Evolutionary conservation across 2,113 vertebrate species (phyloP).

Genomic region (Cyprinodon brontotheroides): DNA sequence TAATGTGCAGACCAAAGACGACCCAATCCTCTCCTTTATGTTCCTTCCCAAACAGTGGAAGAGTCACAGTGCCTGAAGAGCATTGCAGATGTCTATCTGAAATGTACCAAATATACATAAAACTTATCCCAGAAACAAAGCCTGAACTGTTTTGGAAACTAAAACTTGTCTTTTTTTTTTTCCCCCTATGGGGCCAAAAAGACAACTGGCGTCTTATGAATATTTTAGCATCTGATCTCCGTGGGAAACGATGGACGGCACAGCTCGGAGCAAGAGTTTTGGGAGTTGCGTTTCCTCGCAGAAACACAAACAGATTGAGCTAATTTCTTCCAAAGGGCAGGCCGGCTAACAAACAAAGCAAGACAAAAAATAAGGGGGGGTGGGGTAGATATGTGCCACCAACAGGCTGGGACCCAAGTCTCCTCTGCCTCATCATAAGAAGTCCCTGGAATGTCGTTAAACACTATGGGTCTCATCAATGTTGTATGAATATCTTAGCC

Average conservation of each 20-base stretch:
- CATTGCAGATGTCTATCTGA: slow-evolving; percentile 45
- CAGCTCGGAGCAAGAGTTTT: slow-evolving; percentile 48
- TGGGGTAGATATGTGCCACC: slow-evolving; percentile 7
- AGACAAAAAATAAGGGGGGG: slow-evolving; percentile 26
- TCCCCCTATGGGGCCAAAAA: slow-evolving; percentile 24
- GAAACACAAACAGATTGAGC: slow-evolving; percentile 51
- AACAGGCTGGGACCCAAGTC: slow-evolving; percentile 18
- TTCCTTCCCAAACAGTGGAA: slow-evolving; percentile 47
- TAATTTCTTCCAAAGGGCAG: slow-evolving; percentile 64
- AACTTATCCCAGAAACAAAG: slow-evolving; percentile 64
- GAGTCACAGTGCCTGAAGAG: slow-evolving; percentile 59
- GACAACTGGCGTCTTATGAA: slow-evolving; percentile 70
- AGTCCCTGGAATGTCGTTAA: slow-evolving; percentile 75
- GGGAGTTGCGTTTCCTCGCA: slow-evolving; percentile 39
- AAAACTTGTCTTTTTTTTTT: slow-evolving; percentile 32
- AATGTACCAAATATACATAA: slow-evolving; percentile 30
- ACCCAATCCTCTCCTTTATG: slow-evolving; percentile 32
- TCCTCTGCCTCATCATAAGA: slow-evolving; percentile 35
- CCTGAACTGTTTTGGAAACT: slow-evolving; percentile 59
- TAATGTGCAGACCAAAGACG: slow-evolving; percentile 47
- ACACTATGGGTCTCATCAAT: slow-evolving; percentile 74
- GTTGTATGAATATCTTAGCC: slow-evolving; percentile 71
- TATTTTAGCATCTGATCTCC: slow-evolving; percentile 74
- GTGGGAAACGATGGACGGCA: slow-evolving; percentile 56
- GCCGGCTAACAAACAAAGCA: slow-evolving; percentile 48